Base-by-base conservation (phyloP, 2,888 invertebrate genomes). In the Heteropelma amictum region DNA sequence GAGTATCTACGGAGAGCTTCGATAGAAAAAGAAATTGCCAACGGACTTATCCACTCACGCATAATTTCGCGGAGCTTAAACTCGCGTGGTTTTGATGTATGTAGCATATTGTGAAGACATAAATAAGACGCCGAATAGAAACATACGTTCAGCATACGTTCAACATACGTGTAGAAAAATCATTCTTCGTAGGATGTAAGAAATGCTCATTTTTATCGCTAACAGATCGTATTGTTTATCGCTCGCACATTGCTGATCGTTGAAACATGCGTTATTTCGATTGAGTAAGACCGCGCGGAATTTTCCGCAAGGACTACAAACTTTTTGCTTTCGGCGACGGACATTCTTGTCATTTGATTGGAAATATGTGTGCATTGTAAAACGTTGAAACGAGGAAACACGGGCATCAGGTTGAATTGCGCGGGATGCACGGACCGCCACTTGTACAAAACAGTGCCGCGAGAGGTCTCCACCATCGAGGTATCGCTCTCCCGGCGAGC, bases 31-130 rank as follows among this genome's bases (percentile, higher is more conserved):
- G 33, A 61, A 30, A 23, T 49, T 49, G 3, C n/a, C 19, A 30
- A 33, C 17, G 49, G 61, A 63, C 12, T 63, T 63, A 45, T 35
- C 47, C 61, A 30, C 61, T 61, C 47, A 14, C n/a, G 47, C 33
- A 21, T 58, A 38, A 40, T 58, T 40, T 40, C 40, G 14, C 58
- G 14, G 8, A 14, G 40, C 12, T 40, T 26, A 26, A 58, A n/a
- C n/a, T n/a, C 35, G 35, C 12, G 7, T n/a, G 17, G 35, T 17
- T 17, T 17, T 8, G 17, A 8, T 42, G 19, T 8, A 8, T 10
- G 8, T 7, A n/a, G 7, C 4, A 14, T 51, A 14, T 58, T 40
- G 23, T 30, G 33, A n/a, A 14, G 42, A 7, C n/a, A 10, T 21
- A 5, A 56, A 47, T 35, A 8, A 14, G 56, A 26, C 8, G 38